Evolutionary conservation across 2,797 vertebrate genomes (phyloP).

Genomic region (Brachyalestes nurse): DNA sequence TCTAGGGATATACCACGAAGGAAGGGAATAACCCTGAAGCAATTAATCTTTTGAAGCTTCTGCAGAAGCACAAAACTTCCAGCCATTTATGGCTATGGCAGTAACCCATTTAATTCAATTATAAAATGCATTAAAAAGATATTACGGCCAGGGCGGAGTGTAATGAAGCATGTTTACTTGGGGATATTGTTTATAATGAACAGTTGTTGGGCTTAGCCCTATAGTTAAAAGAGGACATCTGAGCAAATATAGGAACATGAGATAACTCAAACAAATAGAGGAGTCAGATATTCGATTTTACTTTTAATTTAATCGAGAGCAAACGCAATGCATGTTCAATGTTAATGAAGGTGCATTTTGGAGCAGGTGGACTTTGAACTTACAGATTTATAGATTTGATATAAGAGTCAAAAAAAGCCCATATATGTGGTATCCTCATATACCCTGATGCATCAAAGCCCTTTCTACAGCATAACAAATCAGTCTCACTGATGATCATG

Average conservation of each 20-base stretch:
- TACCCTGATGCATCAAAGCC: not conserved
- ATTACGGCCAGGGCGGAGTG: slow-evolving; percentile 81
- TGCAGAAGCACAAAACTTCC: slow-evolving; percentile 64
- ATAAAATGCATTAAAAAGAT: slow-evolving; percentile 89
- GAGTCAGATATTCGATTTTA: slow-evolving; percentile 39
- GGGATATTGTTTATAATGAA: slow-evolving; percentile 86
- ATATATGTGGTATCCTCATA: not conserved
- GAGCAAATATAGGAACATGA: slow-evolving; percentile 53
- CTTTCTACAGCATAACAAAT: not conserved
- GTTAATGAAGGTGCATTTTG: slow-evolving; percentile 37
- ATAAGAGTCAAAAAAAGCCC: not conserved
- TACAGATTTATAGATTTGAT: not conserved
- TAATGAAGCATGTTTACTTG: slow-evolving; percentile 87
- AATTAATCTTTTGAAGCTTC: slow-evolving; percentile 64
- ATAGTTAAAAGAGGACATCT: slow-evolving; percentile 66
- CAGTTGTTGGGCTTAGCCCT: slow-evolving; percentile 77
- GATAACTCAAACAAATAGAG: slow-evolving; percentile 38
- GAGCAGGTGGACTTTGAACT: slow-evolving; percentile 12
- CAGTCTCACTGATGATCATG: not conserved
- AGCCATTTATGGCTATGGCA: slow-evolving; percentile 78
- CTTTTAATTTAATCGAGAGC: slow-evolving; percentile 46
- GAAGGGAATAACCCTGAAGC: slow-evolving; percentile 49
- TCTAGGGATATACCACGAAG: slow-evolving; percentile 59
- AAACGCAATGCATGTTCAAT: slow-evolving; percentile 24
- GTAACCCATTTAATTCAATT: slow-evolving; percentile 87